Evolutionary conservation across 1,140 invertebrate species (phyloP).

Genomic region (Euura lappo): DNA sequence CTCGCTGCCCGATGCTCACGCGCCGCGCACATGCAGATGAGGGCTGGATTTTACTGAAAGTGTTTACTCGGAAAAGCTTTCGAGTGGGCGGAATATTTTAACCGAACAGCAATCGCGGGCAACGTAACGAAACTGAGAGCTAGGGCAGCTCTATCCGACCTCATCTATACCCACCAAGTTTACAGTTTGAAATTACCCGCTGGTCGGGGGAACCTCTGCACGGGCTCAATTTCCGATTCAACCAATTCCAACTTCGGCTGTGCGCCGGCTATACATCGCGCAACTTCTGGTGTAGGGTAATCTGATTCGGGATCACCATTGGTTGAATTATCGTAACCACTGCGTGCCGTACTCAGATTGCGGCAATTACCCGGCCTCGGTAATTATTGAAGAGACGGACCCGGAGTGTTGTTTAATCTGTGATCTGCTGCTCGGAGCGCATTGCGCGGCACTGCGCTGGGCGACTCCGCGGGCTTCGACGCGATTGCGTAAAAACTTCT

Average conservation of each 20-base stretch:
- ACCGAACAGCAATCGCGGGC: slow-evolving; percentile 21
- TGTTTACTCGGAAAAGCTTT: slow-evolving; percentile 9
- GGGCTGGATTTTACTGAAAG: no score
- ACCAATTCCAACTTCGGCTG: slow-evolving; percentile 57
- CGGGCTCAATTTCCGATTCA: slow-evolving; percentile 47
- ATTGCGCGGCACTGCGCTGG: slow-evolving; percentile 37
- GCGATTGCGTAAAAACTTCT: slow-evolving; percentile 45
- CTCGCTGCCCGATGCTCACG: no score
- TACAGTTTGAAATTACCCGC: neutral
- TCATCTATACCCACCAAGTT: neutral
- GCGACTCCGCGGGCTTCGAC: slow-evolving; percentile 31
- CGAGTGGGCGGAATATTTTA: slow-evolving; percentile 36
- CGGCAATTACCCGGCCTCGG: slow-evolving; percentile 53
- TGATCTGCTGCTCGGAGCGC: slow-evolving; percentile 43
- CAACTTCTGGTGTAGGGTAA: slow-evolving; percentile 54
- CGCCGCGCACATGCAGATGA: no score
- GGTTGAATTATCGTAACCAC: slow-evolving; percentile 57
- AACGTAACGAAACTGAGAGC: neutral
- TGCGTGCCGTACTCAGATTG: slow-evolving; percentile 57
- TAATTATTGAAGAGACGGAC: slow-evolving; percentile 59
- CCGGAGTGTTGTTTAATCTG: slow-evolving; percentile 58
- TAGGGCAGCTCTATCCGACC: neutral
- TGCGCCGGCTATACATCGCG: slow-evolving; percentile 37
- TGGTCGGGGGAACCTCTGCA: neutral
- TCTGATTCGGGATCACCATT: slow-evolving; percentile 57